Evolutionary conservation across 2,888 invertebrate genomes (phyloP), one percentile per base, ranked within the genome.

Genomic region (Apodemia duryi): DNA sequence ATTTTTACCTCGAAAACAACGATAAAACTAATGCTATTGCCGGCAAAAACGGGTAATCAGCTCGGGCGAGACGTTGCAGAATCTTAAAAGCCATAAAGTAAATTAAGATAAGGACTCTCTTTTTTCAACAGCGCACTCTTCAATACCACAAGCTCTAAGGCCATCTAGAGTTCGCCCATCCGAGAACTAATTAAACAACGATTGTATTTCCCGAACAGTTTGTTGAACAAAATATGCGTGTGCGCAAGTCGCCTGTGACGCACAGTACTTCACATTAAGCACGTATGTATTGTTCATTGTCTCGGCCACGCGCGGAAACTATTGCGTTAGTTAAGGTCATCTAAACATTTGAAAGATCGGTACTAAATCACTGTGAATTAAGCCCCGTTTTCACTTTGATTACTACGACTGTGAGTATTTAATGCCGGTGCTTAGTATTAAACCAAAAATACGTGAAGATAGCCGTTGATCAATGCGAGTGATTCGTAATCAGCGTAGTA

Each of bases 241-340:
- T 70, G 66, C 70, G 67, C 65, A 68, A 52, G 32, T 57, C 57
- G 52, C 11, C 35, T 66, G 63, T 71, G 72, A 72, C 72, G 72
- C 68, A 70, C 68, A 65, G 49, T 10, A 64, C 57, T 29, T 6
- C 57, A 7, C 29, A 11, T 11, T 57, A 29, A 32, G 29, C 57
- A 57, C 57, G 57, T 57, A 57, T 28, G 57, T 57, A 57, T 32
- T 29, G 32, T 7, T 32, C 32, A 57, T 57, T 57, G 57, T 57
- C 32, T 57, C 11, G 54, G 32, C 11, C 54, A 9, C 54, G 21
- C 54, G 54, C 54, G 54, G 54, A 54, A 54, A 54, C 54, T 28
- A 28, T 21, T 28, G 29, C 9, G 2, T 9, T 52, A 3, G 32
- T 57, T 57, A 32, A 32, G 29, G 54, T 57, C 54, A 57, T 13